A percentile compares a stretch with the other conserved stretches of the same genome.
Conservation (phyloP, 2,113 vertebrate genomes). For the Malurus alboscapulatus region DNA sequence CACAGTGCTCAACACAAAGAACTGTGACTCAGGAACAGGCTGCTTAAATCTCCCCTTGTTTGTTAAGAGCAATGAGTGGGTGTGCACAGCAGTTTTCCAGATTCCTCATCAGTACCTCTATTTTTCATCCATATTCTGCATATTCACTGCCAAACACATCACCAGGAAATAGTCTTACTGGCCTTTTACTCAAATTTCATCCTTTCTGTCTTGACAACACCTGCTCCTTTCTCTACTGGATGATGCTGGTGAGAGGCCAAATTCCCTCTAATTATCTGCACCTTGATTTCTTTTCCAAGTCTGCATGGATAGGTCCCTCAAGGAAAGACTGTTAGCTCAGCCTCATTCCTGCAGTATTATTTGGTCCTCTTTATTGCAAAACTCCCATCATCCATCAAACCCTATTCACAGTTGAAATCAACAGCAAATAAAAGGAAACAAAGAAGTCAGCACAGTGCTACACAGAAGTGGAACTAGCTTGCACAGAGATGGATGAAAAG, state of each 20-base stretch:
- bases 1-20: neutral
- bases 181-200: neutral
- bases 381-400: neutral
- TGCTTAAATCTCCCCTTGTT: neutral
- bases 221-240: neutral
- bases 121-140: neutral
- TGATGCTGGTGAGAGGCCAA: neutral
- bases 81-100: neutral
- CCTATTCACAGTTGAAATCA: conserved; percentile 33
- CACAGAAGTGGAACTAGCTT: neutral
- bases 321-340: conserved; percentile 14
- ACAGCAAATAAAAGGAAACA: conserved; percentile 46
- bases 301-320: neutral
- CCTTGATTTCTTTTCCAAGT: neutral
- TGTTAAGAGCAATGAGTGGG: neutral
- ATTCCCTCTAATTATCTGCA: neutral
- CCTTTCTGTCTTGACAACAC: neutral
- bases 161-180: neutral
- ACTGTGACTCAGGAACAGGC: neutral
- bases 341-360: neutral
- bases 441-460: conserved; percentile 12
- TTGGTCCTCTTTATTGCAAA: neutral
- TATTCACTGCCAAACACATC: neutral
- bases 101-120: neutral
- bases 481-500: conserved; percentile 12